These are phyloP conservation scores for Lysandra coridon DNA, from an alignment of 2,888 invertebrate species.

Conservation along the genomic window DNA sequence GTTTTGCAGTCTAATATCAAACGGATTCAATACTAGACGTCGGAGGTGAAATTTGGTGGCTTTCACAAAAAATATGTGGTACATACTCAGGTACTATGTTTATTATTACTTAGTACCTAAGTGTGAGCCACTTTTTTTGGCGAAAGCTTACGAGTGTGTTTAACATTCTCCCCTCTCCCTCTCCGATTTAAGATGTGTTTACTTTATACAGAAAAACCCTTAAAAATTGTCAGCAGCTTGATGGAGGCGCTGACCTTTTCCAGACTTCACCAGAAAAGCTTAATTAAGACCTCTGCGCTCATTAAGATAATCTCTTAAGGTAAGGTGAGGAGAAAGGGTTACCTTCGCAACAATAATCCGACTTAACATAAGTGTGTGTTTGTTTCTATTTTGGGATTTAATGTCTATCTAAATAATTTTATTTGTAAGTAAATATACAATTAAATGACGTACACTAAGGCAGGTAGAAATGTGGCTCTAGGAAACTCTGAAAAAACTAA, in stretches of 20 bases:
- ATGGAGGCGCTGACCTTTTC: constrained; percentile 22
- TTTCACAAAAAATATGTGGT: too few relatives aligned
- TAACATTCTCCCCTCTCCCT: too few relatives aligned
- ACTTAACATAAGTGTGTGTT: neutral
- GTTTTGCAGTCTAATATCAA: too few relatives aligned
- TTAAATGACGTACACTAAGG: neutral
- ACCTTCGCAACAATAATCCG: neutral
- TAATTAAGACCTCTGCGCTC: constrained; percentile 12
- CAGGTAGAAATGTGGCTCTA: neutral
- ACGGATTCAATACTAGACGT: too few relatives aligned
- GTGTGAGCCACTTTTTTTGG: too few relatives aligned
- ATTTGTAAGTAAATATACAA: neutral
- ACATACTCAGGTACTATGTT: neutral
- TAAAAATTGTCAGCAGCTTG: neutral
- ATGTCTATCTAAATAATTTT: neutral
- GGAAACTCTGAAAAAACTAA: too few relatives aligned
- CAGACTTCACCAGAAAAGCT: neutral
- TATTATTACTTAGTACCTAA: too few relatives aligned
- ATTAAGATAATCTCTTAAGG: constrained; percentile 10
- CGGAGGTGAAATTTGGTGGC: too few relatives aligned
- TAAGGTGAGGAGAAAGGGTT: neutral
- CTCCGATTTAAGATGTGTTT: neutral
- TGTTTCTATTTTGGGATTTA: neutral
- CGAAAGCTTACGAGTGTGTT: too few relatives aligned
- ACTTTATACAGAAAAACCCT: neutral